These are phyloP conservation scores for Bradypodion pumilum DNA, from an alignment of 2,797 vertebrate genomes.

Conservation along the genomic window DNA sequence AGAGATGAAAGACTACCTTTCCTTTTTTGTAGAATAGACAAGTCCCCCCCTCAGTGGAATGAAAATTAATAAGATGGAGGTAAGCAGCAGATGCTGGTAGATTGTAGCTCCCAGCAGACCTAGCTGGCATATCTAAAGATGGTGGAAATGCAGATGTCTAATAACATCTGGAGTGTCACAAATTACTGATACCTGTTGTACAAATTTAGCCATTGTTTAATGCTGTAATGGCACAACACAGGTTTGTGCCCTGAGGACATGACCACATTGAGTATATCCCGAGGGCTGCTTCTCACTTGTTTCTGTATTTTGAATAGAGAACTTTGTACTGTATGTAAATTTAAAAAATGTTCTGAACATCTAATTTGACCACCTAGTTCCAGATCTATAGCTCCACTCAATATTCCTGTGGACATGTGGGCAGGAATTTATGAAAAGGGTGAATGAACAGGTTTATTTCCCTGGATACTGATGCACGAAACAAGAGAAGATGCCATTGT, in stretches of 20 bases:
- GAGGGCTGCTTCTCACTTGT: not conserved
- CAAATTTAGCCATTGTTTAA: not conserved
- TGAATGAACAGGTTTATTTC: too few species aligned
- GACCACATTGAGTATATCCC: not conserved
- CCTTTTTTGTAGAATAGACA: not conserved
- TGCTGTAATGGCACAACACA: not conserved
- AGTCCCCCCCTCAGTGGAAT: not conserved
- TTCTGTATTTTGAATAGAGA: not conserved
- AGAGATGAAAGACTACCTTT: not conserved
- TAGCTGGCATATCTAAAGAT: not conserved
- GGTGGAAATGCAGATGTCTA: not conserved
- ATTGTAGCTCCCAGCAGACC: not conserved
- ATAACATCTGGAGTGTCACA: not conserved
- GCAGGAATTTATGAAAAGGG: too few species aligned
- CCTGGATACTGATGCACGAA: too few species aligned
- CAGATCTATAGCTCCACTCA: too few species aligned
- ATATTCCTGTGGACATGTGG: too few species aligned
- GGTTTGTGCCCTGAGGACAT: not conserved
- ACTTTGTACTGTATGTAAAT: too few species aligned
- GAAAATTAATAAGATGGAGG: not conserved
- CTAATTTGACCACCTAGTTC: too few species aligned
- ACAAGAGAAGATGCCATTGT: too few species aligned
- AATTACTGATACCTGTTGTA: not conserved
- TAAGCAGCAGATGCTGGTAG: not conserved
- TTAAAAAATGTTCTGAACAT: too few species aligned